Percentiles rank a stretch among this genome's conserved stretches.
phyloP scores from a whole-genome alignment of 2,888 invertebrate species.

The Alloscopus bannaensis region DNA sequence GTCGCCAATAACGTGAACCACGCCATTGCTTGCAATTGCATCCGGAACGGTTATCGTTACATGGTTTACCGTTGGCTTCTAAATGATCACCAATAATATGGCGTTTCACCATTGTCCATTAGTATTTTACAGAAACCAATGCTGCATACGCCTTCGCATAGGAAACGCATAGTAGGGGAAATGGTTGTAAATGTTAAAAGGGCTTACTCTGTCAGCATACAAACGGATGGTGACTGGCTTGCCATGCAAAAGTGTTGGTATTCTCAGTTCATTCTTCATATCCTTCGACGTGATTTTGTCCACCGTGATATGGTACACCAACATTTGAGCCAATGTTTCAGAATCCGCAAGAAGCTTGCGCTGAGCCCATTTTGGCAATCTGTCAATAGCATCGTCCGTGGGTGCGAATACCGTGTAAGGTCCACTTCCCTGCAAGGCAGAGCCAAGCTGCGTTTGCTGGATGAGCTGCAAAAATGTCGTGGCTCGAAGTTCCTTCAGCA shows the following conservation, averaged over 20 bases:
- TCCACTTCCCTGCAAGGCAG: conserved; percentile 72
- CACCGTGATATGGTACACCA: conserved; percentile 73
- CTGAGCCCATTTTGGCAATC: conserved; percentile 73
- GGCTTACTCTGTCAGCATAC: conserved; percentile 71
- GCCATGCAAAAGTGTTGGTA: conserved; percentile 72
- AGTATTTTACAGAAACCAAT: not conserved
- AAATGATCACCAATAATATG: not conserved
- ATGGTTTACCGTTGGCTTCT: conserved; percentile 72
- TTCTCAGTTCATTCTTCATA: conserved; percentile 72
- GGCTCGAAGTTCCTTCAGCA: conserved; percentile 72
- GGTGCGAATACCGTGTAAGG: conserved; percentile 73
- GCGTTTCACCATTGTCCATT: not conserved
- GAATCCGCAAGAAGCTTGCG: conserved; percentile 71
- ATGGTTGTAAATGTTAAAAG: not conserved
- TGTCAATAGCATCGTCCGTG: conserved; percentile 73
- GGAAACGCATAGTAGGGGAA: too few species aligned
- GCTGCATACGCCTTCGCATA: too few species aligned
- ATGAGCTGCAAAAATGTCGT: conserved; percentile 73
- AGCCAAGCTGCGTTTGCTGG: conserved; percentile 72
- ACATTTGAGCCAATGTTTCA: conserved; percentile 72
- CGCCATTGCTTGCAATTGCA: conserved; percentile 73
- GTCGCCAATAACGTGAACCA: conserved; percentile 73
- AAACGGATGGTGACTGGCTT: conserved; percentile 71
- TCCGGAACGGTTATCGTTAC: conserved; percentile 73
- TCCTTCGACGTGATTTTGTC: conserved; percentile 73